These are phyloP conservation scores for Sebastes cheni DNA, from an alignment of 2,797 vertebrate species.

Conservation along the genomic window DNA sequence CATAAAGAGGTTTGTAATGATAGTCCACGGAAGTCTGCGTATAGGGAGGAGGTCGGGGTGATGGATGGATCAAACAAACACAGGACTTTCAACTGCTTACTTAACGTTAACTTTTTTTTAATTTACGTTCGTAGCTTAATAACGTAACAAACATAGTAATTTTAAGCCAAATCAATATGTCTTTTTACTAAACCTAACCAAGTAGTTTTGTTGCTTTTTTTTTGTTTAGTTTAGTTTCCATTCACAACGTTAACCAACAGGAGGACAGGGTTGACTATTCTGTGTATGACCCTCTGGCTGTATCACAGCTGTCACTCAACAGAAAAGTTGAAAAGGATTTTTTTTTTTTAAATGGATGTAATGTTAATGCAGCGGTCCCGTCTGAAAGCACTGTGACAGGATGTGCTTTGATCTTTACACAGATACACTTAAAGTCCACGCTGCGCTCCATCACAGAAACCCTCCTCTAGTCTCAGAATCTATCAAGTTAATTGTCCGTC, in stretches of 20 bases:
- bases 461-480: background rate
- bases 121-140: background rate
- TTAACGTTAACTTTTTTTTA: background rate
- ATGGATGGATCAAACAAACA: background rate
- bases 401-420: background rate
- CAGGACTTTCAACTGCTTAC: background rate
- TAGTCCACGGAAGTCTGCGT: background rate
- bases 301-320: too few species aligned
- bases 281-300: too few species aligned
- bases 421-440: background rate
- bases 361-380: background rate
- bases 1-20: background rate
- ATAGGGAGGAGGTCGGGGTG: background rate
- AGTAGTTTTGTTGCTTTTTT: background rate
- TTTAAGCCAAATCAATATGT: background rate
- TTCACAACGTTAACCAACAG: background rate
- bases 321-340: background rate
- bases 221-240: background rate
- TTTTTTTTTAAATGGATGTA: background rate
- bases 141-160: background rate
- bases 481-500: constrained; percentile 43
- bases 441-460: background rate
- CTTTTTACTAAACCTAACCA: background rate
- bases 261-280: too few species aligned
- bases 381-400: background rate